Percentiles rank a stretch among this genome's conserved stretches.
phyloP scores from a whole-genome alignment of 2,113 vertebrate genomes.

The Gallinago jamesoni region DNA sequence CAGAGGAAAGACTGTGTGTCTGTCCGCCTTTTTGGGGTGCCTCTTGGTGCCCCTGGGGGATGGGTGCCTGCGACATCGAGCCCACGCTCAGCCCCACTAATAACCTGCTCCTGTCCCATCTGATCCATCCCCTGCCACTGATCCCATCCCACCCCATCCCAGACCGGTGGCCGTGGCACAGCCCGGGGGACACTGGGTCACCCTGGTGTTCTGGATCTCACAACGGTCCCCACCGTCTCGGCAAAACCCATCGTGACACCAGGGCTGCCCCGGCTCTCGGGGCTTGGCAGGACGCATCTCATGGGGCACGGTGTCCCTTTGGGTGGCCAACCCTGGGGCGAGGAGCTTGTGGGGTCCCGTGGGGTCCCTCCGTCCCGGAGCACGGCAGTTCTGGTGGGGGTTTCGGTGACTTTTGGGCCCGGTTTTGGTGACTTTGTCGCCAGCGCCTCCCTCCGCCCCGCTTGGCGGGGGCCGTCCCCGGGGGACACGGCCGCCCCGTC shows the following conservation, averaged over 20 bases:
- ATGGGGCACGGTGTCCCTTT: fast-evolving
- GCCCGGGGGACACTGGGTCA: fast-evolving
- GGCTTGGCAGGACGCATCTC: fast-evolving
- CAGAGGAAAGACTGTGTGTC: fast-evolving
- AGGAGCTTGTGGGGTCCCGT: too few species aligned
- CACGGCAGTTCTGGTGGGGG: too few species aligned
- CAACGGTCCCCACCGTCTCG: background rate
- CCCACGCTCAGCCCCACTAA: background rate
- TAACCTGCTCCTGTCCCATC: background rate
- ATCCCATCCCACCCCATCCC: background rate
- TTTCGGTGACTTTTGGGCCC: too few species aligned
- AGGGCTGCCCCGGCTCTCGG: fast-evolving
- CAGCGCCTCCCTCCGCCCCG: background rate
- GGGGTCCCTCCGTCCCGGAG: background rate
- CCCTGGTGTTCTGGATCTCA: fast-evolving
- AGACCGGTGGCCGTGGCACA: background rate
- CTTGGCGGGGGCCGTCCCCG: background rate
- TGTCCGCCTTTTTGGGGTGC: fast-evolving
- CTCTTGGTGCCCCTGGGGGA: background rate
- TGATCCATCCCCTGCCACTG: background rate
- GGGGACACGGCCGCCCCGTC: background rate
- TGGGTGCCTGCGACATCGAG: background rate
- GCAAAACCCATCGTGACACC: background rate
- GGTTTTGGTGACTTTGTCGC: background rate
- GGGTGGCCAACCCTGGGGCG: background rate